Base-by-base conservation (phyloP, 2,888 invertebrate genomes). In the Orgyia antiqua region DNA sequence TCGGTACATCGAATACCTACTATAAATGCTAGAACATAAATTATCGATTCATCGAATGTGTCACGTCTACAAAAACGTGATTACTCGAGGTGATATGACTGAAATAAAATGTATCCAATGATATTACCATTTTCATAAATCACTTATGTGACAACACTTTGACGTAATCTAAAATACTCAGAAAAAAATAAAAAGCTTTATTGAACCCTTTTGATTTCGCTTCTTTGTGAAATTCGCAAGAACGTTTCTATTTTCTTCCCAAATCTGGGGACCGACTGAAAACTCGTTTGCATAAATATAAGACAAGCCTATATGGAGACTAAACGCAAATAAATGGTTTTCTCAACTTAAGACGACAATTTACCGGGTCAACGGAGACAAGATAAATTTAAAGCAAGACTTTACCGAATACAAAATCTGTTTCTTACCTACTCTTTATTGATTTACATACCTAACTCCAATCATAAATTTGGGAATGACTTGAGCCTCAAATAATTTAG, bases 261-360 rank as follows among this genome's bases (percentile, higher is more conserved):
- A 57, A 66, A 64, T 56, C 62, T 59, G 43, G 50, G 45, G 39
- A 31, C 56, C 58, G 66, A 68, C 65, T 59, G 61, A 66, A 71
- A 71, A 67, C 67, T 72, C 69, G 69, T 75, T 75, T 75, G 68
- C 74, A 77, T 78, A 73, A 23, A 76, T 69, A 70, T 70, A 70
- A 71, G 66, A 71, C 67, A 68, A 58, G 66, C 64, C 66, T 53
- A 69, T 68, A 73, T 71, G 59, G 58, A 54, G 65, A 64, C 71
- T 73, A 71, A 76, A 73, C 68, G 68, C 68, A 76, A 78, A 79
- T 75, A 77, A 77, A 78, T 74, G 74, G 68, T 68, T 68, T 55
- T 61, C 63, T 66, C 66, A 63, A 75, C 71, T 74, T 72, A 72
- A 75, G 72, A 69, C 65, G 71, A 71, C 77, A 76, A 77, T 79